Evolutionary conservation across 2,113 vertebrate genomes (phyloP).

Genomic region (Gila orcuttii): DNA sequence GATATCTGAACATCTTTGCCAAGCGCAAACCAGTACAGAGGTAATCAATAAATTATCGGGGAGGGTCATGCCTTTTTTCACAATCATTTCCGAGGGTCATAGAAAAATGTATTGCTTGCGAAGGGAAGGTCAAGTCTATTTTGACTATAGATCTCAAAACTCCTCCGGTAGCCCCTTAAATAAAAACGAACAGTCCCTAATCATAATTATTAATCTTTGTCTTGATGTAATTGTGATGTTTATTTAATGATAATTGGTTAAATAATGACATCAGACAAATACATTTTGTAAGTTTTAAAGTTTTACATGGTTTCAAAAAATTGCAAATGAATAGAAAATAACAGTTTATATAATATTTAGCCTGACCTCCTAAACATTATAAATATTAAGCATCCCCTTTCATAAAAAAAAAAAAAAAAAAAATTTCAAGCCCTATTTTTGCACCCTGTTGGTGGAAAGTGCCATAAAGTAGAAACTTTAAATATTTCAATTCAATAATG

Average conservation of each 20-base stretch:
- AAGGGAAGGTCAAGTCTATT: too few species aligned
- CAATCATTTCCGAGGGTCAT: too few species aligned
- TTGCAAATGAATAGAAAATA: background rate
- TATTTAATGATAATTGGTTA: background rate
- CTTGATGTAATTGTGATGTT: background rate
- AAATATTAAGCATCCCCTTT: background rate
- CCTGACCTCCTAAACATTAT: background rate
- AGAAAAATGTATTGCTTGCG: too few species aligned
- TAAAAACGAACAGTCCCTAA: too few species aligned
- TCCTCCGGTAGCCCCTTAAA: too few species aligned
- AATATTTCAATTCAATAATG: background rate
- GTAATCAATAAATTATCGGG: too few species aligned
- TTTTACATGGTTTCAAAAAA: background rate
- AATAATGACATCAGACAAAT: background rate
- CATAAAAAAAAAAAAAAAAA: background rate
- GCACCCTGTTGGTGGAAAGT: background rate
- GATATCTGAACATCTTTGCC: too few species aligned
- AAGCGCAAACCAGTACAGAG: too few species aligned
- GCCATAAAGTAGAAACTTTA: background rate
- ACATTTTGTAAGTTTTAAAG: too few species aligned
- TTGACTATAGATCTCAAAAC: too few species aligned
- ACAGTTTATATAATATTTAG: conserved; percentile 3
- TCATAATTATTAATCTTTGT: background rate
- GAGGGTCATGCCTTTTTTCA: too few species aligned
- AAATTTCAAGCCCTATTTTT: background rate